A percentile compares a stretch with the other conserved stretches of the same genome.
Evolutionary conservation across 2,888 invertebrate species (phyloP).

Genomic region (Linnaemya tessellans): DNA sequence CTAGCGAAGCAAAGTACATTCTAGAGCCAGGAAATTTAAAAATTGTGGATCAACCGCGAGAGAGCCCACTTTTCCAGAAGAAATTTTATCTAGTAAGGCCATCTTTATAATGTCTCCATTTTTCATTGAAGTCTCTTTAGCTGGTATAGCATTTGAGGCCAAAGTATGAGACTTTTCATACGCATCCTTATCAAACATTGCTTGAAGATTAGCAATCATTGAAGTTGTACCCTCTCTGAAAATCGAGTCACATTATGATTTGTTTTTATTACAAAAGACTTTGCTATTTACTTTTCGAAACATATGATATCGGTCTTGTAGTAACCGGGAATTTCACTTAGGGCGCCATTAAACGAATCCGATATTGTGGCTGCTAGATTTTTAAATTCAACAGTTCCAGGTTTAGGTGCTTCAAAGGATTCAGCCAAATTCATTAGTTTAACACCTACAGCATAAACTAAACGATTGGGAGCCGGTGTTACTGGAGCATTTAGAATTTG

Average conservation of each 20-base stretch:
- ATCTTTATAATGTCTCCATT: slow-evolving; percentile 84
- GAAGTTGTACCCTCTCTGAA: slow-evolving; percentile 85
- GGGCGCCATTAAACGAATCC: slow-evolving; percentile 86
- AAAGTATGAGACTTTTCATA: slow-evolving; percentile 86
- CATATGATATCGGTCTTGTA: slow-evolving; percentile 88
- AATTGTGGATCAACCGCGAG: slow-evolving; percentile 92
- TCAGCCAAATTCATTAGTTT: slow-evolving; percentile 90
- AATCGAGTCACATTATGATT: background rate
- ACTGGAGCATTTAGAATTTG: slow-evolving; percentile 83
- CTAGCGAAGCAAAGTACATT: slow-evolving; percentile 84
- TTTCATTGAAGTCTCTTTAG: slow-evolving; percentile 73
- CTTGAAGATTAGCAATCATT: slow-evolving; percentile 89
- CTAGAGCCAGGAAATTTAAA: slow-evolving; percentile 88
- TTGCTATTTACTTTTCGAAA: slow-evolving; percentile 86
- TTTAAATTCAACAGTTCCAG: slow-evolving; percentile 89
- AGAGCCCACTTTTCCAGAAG: slow-evolving; percentile 90
- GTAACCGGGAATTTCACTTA: slow-evolving; percentile 88
- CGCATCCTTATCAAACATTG: slow-evolving; percentile 89
- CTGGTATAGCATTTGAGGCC: slow-evolving; percentile 75
- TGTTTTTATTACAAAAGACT: background rate
- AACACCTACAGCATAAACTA: slow-evolving; percentile 88
- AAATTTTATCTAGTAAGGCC: slow-evolving; percentile 88
- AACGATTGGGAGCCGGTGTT: slow-evolving; percentile 86
- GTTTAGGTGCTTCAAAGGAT: slow-evolving; percentile 89
- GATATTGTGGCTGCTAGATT: slow-evolving; percentile 87